phyloP scores from a whole-genome alignment of 1,140 invertebrate genomes.

The Helicorthomorpha holstii region DNA sequence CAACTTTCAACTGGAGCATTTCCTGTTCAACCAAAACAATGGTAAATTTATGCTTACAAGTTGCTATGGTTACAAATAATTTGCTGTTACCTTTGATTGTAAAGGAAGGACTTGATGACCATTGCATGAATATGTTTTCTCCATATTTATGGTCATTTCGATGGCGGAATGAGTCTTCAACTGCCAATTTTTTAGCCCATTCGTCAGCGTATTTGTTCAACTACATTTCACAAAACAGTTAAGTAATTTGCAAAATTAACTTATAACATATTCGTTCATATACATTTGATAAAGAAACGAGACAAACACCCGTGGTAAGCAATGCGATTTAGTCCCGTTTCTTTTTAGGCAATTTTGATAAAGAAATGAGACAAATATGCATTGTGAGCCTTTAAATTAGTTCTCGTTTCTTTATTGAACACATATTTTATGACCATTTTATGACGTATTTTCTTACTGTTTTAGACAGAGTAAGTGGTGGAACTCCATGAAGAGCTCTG shows the following conservation, averaged over 20 bases:
- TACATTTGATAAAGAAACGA: neutral
- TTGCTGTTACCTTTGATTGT: constrained; percentile 10
- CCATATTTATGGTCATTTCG: constrained; percentile 18
- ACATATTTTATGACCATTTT: no score
- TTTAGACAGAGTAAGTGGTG: constrained; percentile 48
- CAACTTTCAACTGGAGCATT: constrained; percentile 13
- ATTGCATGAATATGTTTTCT: constrained; percentile 17
- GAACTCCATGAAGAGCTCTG: constrained; percentile 48
- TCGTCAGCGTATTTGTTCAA: constrained; percentile 18
- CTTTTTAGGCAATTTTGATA: neutral
- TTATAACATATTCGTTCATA: neutral
- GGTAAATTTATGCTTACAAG: neutral
- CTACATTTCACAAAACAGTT: constrained; percentile 3
- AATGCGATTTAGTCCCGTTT: neutral
- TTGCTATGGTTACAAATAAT: neutral
- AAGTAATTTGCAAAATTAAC: neutral
- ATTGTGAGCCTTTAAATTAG: no score
- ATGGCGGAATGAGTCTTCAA: constrained; percentile 20
- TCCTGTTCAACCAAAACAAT: neutral
- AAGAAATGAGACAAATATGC: no score
- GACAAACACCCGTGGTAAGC: neutral
- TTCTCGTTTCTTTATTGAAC: no score
- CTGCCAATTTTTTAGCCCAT: constrained; percentile 27
- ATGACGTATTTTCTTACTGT: no score
- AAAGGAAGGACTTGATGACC: constrained; percentile 12